Base-by-base conservation (phyloP, 2,797 vertebrate species). In the Pagetopsis macropterus region DNA sequence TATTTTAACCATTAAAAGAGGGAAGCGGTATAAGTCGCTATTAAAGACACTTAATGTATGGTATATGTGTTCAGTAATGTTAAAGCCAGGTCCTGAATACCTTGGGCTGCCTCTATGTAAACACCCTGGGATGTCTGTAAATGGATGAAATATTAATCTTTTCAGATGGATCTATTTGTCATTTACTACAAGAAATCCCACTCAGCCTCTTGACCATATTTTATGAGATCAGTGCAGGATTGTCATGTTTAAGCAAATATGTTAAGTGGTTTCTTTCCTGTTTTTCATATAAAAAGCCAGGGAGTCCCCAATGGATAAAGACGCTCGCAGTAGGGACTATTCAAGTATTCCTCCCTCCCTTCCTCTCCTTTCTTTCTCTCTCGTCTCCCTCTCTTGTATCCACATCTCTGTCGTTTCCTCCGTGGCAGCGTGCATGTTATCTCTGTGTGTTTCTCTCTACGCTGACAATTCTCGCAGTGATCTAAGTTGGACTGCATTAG, bases 401-500 rank as follows among this genome's bases (percentile, higher is more conserved):
- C 84, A 89, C 86, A 83, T 89, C 85, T 84, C 77, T 84, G 71
- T 84, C 81, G 70, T 90, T 88, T 92, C 91, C 96, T 95, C 94
- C 93, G 93, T 96, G 96, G 96, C 96, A 98, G 96, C 95, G 96
- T 95, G 95, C 96, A 94, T 98, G 96, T 98, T 98, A 96, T 97
- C 97, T 98, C 96, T 96, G 95, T 97, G 96, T 96, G 95, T 96
- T 97, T 96, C 95, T 95, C 94, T 95, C 95, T 94, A 91, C 93
- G 91, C 96, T 98, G 96, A 98, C 97, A 97, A 97, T 98, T 96
- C 96, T 96, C 92, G 95, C 96, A 95, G 95, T 97, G 97, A 98
- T 99, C 97, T 98, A 97, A 98, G 97, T 97, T 98, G 96, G 96
- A 96, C 95, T 96, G 97, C 96, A 95, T 98, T 97, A 97, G 96